Evolutionary conservation across 2,888 invertebrate species (phyloP), one percentile per base, ranked within the genome.

Genomic region (Gasteruption jaculator): DNA sequence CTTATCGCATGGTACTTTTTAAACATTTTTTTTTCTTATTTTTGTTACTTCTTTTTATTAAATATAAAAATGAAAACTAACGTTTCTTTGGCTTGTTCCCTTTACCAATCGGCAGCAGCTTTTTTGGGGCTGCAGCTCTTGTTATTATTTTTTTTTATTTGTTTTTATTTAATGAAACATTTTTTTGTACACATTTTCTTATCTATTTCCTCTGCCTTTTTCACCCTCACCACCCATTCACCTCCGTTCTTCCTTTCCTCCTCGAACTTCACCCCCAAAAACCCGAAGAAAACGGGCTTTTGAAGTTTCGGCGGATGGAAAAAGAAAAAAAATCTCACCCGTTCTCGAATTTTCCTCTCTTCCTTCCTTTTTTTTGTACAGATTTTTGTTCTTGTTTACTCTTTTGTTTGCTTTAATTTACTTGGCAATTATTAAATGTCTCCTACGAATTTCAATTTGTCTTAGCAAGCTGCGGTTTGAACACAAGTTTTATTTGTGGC

Each of bases 81-180:
- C 81, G 80, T 83, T 82, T 84, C 83, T 85, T 85, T 85, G 85
- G 81, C 81, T 83, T 85, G 84, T 81, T 85, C 84, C 83, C 85
- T 81, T 80, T 80, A 83, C 82, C 83, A 82, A 82, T 82, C 79
- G 60, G 59, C 67, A 56, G 61, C 64, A 64, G 63, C 64, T 45
- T n/a, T n/a, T n/a, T n/a, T 47, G 48, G 40, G 48, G 60, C 63
- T 61, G 63, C 63, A 51, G 60, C 61, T 58, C 62, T 56, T 58
- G 57, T 58, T 59, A 53, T 57, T 54, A 56, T 60, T 53, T 48
- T 50, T 49, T 45, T 73, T 71, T 73, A 72, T 37, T 32, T 45
- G 21, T 37, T 43, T 43, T 47, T 52, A 45, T 47, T 52, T 42
- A 38, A 51, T 52, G 57, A 48, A 53, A 50, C 52, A 56, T 57